phyloP scores from a whole-genome alignment of 2,888 invertebrate species.

The Drosophila kuntzei region DNA sequence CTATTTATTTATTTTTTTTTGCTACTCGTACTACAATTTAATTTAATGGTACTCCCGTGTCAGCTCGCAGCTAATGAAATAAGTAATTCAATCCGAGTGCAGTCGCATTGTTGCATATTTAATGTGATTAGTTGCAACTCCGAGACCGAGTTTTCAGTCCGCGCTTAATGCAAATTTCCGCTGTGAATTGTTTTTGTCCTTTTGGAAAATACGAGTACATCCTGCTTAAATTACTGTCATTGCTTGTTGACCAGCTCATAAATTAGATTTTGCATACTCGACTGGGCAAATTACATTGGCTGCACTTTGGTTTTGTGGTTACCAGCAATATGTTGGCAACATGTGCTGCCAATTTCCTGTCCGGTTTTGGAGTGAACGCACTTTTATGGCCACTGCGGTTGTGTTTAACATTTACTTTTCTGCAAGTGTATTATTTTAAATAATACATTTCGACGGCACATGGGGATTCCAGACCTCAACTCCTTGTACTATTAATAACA shows the following conservation, averaged over 20 bases:
- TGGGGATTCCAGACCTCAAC: slow-evolving; percentile 16
- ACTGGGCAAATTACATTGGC: slow-evolving; percentile 7
- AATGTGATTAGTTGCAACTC: slow-evolving; percentile 51
- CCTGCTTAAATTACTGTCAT: slow-evolving; percentile 16
- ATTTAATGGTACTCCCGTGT: slow-evolving; percentile 8
- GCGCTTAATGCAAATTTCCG: slow-evolving; percentile 50
- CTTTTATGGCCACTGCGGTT: slow-evolving; percentile 14
- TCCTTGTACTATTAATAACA: slow-evolving; percentile 4
- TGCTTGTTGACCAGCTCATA: slow-evolving; percentile 1
- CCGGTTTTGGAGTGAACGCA: not conserved
- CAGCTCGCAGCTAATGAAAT: slow-evolving; percentile 45
- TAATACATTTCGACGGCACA: slow-evolving; percentile 13
- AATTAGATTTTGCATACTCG: slow-evolving; percentile 9
- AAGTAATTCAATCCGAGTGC: slow-evolving; percentile 35
- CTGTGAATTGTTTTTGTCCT: slow-evolving; percentile 23
- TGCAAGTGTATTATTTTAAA: no score
- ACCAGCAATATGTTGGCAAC: slow-evolving; percentile 12
- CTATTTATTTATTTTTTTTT: not conserved
- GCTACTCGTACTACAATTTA: slow-evolving; percentile 2
- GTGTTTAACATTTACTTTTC: not conserved
- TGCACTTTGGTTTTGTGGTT: slow-evolving; percentile 30
- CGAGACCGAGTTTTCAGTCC: not conserved
- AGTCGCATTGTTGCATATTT: slow-evolving; percentile 35
- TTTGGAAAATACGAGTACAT: slow-evolving; percentile 15
- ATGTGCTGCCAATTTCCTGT: slow-evolving; percentile 4